phyloP scores from a whole-genome alignment of 2,113 vertebrate genomes.

The Pseudorasbora parva region DNA sequence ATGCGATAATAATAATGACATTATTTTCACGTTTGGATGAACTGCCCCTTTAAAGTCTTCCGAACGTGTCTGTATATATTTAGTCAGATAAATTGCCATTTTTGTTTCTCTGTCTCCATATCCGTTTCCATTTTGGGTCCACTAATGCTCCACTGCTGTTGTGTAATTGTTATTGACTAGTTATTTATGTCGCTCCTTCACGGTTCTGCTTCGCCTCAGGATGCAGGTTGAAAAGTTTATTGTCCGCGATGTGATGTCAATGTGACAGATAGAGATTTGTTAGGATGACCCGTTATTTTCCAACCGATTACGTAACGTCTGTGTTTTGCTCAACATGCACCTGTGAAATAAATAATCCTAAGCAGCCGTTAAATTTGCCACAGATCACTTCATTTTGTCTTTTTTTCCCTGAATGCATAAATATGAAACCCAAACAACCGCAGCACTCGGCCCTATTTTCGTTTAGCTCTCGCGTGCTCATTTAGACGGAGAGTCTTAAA shows the following conservation, averaged over 20 bases:
- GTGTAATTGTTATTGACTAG: slow-evolving; percentile 36
- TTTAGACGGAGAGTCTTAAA: slow-evolving; percentile 28
- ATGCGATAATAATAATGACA: neutral
- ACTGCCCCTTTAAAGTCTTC: neutral
- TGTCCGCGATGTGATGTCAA: slow-evolving; percentile 31
- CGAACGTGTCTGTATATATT: neutral
- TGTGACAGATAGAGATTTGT: slow-evolving; percentile 44
- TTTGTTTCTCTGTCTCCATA: slow-evolving; percentile 21
- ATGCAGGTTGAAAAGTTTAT: slow-evolving; percentile 38
- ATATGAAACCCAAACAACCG: slow-evolving; percentile 41
- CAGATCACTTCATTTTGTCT: slow-evolving; percentile 28
- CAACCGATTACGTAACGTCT: slow-evolving; percentile 35
- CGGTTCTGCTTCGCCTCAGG: slow-evolving; percentile 3
- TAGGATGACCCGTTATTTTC: slow-evolving; percentile 37
- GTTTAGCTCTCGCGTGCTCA: slow-evolving; percentile 1
- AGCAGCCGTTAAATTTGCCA: slow-evolving; percentile 42
- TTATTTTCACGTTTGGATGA: neutral
- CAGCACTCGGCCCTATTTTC: slow-evolving; percentile 23
- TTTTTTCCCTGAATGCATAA: neutral
- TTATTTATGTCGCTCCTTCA: slow-evolving; percentile 37
- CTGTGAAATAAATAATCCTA: slow-evolving; percentile 50
- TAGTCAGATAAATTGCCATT: slow-evolving; percentile 1
- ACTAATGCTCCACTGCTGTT: neutral
- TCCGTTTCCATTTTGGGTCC: neutral
- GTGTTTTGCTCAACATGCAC: slow-evolving; percentile 23